Percentiles rank a stretch among this genome's conserved stretches.
Conservation (phyloP, 2,797 vertebrate species). For the Platalea minor region DNA sequence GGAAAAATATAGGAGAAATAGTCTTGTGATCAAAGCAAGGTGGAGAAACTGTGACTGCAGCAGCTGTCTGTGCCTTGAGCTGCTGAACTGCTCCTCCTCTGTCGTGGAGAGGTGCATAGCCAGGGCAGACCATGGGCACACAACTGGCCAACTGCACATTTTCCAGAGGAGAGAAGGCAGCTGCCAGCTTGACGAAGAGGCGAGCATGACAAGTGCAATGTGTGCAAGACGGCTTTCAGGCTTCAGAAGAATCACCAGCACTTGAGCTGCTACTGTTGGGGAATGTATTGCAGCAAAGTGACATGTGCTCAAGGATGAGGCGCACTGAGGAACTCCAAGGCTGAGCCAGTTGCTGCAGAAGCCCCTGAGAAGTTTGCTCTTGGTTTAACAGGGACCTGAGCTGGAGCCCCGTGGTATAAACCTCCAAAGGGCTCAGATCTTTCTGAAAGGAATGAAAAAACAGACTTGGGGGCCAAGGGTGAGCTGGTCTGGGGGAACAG, state of each 20-base stretch:
- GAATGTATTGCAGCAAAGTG: not conserved
- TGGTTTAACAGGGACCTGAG: not conserved
- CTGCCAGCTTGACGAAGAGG: not conserved
- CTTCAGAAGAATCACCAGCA: not conserved
- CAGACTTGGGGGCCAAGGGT: not conserved
- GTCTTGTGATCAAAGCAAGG: not conserved
- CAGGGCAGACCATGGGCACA: not conserved
- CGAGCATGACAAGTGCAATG: not conserved
- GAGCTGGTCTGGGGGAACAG: not conserved
- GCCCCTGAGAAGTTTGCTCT: not conserved
- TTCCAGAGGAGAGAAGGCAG: not conserved
- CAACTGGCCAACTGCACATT: not conserved
- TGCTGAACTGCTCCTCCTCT: not conserved
- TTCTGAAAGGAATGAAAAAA: not conserved
- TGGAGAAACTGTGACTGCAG: not conserved
- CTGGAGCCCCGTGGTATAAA: not conserved
- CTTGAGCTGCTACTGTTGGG: not conserved
- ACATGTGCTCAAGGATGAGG: not conserved
- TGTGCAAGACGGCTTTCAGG: not conserved
- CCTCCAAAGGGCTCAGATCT: not conserved
- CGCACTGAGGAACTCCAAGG: not conserved
- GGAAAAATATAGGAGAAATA: not conserved
- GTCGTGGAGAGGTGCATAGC: not conserved
- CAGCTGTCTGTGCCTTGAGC: not conserved
- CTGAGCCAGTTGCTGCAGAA: not conserved